Evolutionary conservation across 2,888 invertebrate species (phyloP).

Genomic region (Cryptocephalus primarius): DNA sequence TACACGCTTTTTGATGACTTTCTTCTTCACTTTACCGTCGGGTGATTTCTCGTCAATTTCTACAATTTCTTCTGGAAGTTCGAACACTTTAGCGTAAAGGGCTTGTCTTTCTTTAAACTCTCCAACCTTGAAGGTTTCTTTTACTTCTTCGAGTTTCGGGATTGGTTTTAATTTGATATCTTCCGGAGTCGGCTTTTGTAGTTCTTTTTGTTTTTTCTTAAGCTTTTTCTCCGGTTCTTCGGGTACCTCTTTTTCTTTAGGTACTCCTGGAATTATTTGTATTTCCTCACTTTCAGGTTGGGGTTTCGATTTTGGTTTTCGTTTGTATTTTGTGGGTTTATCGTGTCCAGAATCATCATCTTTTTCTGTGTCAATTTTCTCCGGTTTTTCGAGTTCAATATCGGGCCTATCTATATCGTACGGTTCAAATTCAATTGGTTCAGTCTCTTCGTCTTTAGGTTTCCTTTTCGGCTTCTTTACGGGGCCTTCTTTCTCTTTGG

Average conservation of each 20-base stretch:
- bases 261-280: constrained; percentile 23
- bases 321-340: constrained; percentile 26
- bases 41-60: background rate
- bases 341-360: constrained; percentile 13
- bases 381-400: constrained; percentile 28
- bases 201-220: background rate
- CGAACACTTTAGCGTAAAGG: constrained; percentile 19
- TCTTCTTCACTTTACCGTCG: constrained; percentile 15
- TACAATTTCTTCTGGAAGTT: constrained; percentile 13
- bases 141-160: constrained; percentile 25
- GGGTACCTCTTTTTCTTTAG: constrained; percentile 21
- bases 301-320: constrained; percentile 18
- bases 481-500: background rate
- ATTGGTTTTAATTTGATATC: constrained; percentile 18
- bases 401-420: constrained; percentile 30
- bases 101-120: constrained; percentile 18
- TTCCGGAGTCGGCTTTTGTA: constrained; percentile 10
- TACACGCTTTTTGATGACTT: constrained; percentile 25
- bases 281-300: constrained; percentile 15
- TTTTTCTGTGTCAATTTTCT: constrained; percentile 28
- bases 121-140: constrained; percentile 16
- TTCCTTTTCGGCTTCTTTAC: background rate
- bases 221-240: constrained; percentile 17
- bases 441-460: constrained; percentile 16
- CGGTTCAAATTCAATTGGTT: constrained; percentile 22